phyloP scores from a whole-genome alignment of 2,113 vertebrate species.

The Microtus richardsoni region DNA sequence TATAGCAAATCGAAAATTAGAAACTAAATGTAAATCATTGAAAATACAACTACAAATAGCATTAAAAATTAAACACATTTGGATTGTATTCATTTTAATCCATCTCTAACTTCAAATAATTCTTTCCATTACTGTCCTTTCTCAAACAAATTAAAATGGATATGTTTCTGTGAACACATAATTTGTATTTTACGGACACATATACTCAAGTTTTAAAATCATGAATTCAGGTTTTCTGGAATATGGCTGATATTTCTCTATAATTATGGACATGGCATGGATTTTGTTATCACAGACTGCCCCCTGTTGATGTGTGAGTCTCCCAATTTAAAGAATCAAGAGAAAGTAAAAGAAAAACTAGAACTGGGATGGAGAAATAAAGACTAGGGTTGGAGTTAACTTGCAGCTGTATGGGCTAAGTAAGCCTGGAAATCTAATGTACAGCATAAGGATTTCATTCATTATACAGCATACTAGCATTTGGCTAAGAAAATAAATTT shows the following conservation, averaged over 20 bases:
- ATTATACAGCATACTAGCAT: neutral
- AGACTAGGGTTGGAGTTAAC: neutral
- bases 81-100: constrained; percentile 57
- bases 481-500: neutral
- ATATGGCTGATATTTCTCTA: neutral
- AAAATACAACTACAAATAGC: constrained; percentile 61
- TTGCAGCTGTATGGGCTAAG: neutral
- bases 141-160: constrained; percentile 20
- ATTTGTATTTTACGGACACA: neutral
- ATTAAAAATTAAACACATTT: constrained; percentile 51
- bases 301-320: constrained; percentile 83
- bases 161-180: neutral
- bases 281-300: constrained; percentile 85
- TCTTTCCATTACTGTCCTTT: neutral
- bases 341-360: neutral
- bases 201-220: neutral
- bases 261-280: neutral
- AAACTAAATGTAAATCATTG: constrained; percentile 5
- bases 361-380: neutral
- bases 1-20: neutral
- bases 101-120: constrained; percentile 46
- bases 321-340: neutral
- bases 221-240: constrained; percentile 12
- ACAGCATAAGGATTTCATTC: neutral
- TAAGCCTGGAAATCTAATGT: neutral